phyloP scores from a whole-genome alignment of 2,113 vertebrate species.

The Phaethon lepturus region DNA sequence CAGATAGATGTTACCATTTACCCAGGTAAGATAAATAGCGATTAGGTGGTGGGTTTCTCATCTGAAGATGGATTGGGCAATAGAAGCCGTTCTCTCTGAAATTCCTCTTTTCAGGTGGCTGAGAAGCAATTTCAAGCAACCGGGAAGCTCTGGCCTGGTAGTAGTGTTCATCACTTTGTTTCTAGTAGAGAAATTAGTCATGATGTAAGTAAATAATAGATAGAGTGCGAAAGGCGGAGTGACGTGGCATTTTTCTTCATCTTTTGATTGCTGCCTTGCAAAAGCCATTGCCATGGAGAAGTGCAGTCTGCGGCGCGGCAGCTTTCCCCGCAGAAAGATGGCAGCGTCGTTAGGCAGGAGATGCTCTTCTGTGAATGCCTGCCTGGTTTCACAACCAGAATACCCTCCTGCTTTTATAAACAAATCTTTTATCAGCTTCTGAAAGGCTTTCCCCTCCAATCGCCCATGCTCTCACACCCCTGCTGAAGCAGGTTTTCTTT shows the following conservation, averaged over 20 bases:
- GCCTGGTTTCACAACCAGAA: background rate
- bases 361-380: no score
- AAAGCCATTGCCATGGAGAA: background rate
- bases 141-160: background rate
- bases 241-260: background rate
- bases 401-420: background rate
- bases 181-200: background rate
- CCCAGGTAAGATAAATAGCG: conserved; percentile 22
- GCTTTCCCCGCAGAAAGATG: background rate
- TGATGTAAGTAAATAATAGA: background rate
- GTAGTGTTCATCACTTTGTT: background rate
- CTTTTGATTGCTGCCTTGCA: background rate
- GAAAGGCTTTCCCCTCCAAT: background rate
- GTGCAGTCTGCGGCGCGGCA: background rate
- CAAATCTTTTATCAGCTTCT: background rate
- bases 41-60: background rate
- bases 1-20: background rate
- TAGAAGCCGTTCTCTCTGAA: background rate
- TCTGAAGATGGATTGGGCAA: background rate
- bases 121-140: conserved; percentile 26
- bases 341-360: background rate
- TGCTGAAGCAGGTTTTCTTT: background rate
- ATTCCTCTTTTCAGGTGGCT: conserved; percentile 27
- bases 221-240: background rate
- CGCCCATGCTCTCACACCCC: background rate